These are phyloP conservation scores for Catharus bicknelli DNA, from an alignment of 2,113 vertebrate genomes.

Conservation along the genomic window DNA sequence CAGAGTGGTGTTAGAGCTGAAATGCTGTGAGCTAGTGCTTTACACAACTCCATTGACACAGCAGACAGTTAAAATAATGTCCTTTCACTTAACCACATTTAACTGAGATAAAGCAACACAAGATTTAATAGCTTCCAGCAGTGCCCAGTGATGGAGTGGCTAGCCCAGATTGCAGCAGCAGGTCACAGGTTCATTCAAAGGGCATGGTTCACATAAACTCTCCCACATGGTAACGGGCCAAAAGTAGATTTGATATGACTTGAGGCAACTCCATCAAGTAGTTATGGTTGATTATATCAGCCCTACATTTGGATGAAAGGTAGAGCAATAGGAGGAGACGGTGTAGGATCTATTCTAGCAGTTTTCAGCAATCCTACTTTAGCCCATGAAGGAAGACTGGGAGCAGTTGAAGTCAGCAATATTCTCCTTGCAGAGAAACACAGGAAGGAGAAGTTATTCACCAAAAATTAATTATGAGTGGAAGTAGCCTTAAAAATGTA, in stretches of 20 bases:
- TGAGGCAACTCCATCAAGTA: neutral
- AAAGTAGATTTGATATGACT: constrained; percentile 30
- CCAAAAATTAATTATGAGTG: neutral
- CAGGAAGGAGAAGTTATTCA: neutral
- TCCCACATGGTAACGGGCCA: neutral
- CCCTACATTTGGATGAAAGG: neutral
- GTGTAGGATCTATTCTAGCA: neutral
- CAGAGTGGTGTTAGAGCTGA: neutral
- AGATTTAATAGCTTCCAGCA: constrained; percentile 40
- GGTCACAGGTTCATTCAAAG: constrained; percentile 23
- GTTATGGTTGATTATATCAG: neutral
- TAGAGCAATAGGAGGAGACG: neutral
- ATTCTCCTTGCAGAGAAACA: neutral
- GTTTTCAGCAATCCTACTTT: neutral
- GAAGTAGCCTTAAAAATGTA: neutral
- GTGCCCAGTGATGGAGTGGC: neutral
- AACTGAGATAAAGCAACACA: constrained; percentile 29
- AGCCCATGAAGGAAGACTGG: neutral
- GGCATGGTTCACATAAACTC: neutral
- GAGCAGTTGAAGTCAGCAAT: neutral
- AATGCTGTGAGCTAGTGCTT: neutral
- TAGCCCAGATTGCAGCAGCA: neutral
- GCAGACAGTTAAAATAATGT: constrained; percentile 43
- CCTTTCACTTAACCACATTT: constrained; percentile 54
- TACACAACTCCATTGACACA: neutral